Evolutionary conservation across 1,140 invertebrate genomes (phyloP), one percentile per base, ranked within the genome.

Genomic region (Andrena cerasifolii): DNA sequence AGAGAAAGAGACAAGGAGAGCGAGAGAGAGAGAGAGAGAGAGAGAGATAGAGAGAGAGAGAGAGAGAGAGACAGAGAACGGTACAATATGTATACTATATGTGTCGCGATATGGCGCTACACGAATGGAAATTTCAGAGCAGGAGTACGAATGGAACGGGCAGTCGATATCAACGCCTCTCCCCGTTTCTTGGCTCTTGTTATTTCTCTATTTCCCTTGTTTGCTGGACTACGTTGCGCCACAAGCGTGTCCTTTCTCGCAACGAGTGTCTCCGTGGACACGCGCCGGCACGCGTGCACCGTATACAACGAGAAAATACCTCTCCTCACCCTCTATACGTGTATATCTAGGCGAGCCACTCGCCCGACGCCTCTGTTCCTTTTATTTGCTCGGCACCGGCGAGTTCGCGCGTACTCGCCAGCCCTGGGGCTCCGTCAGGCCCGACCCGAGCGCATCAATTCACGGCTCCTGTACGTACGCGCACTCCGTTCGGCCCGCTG

Each of bases 51-150:
- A 14, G 36, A 51, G 10, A 71, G 47, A 71, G 24, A 71, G n/a
- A 56, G 62, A 49, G 28, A 49, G 40, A 49, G 18, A 65, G 31
- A 65, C 45, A 47, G 62, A 51, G 49, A 65, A 10, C 45, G 43
- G 61, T 71, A 62, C 67, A 71, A 70, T 71, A 77, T 45, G 56
- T 70, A 59, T 71, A n/a, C n/a, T n/a, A 45, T 40, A 26, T 33
- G 75, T 56, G 56, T 40, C 66, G 75, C 67, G 75, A 71, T 77
- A 71, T 62, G 62, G 65, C 78, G 56, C 62, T 70, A 71, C 74
- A 56, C 74, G 59, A 71, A 78, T 80, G 74, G 74, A 80, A 77
- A 77, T 74, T 68, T 68, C 74, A 74, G 45, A 61, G 53, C 47
- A 61, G 74, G 54, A 74, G 78, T 65, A 53, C 62, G 66, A 80